These are phyloP conservation scores for Drosophila hamatofila DNA, from an alignment of 2,888 invertebrate species.

Conservation along the genomic window DNA sequence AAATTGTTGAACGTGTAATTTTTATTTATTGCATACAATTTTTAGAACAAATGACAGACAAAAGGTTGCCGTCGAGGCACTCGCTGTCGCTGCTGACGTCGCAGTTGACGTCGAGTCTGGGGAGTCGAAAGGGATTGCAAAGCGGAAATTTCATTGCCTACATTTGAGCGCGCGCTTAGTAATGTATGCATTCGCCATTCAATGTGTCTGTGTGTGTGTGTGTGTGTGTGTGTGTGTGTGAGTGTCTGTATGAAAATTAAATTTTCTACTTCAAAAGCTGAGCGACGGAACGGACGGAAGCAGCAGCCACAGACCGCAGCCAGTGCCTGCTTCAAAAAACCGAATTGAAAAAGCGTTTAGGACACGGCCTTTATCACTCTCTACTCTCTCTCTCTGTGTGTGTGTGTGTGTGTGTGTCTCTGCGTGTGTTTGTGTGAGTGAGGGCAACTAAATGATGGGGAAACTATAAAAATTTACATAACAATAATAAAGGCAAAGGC, in stretches of 20 bases:
- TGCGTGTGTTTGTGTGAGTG: neutral
- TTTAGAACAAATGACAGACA: slow-evolving; percentile 80
- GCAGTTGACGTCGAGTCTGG: slow-evolving; percentile 3
- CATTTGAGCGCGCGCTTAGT: slow-evolving; percentile 56
- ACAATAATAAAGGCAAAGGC: slow-evolving; percentile 74
- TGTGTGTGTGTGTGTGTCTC: slow-evolving; percentile 21
- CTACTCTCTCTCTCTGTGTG: neutral
- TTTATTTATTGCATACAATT: slow-evolving; percentile 82
- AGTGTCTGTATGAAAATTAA: slow-evolving; percentile 68
- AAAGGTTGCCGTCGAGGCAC: slow-evolving; percentile 52
- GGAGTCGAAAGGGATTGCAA: slow-evolving; percentile 32
- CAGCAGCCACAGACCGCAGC: slow-evolving; percentile 50
- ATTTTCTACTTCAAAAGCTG: slow-evolving; percentile 71
- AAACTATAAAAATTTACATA: slow-evolving; percentile 80
- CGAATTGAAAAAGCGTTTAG: slow-evolving; percentile 77
- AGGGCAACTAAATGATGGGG: slow-evolving; percentile 75
- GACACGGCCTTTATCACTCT: slow-evolving; percentile 4
- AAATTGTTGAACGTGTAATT: slow-evolving; percentile 79
- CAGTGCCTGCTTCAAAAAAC: slow-evolving; percentile 31
- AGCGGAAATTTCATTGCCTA: slow-evolving; percentile 68
- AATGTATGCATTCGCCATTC: slow-evolving; percentile 56
- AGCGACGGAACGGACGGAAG: slow-evolving; percentile 43
- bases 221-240: slow-evolving; percentile 11
- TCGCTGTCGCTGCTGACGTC: slow-evolving; percentile 1
- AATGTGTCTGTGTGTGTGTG: neutral